These are phyloP conservation scores for Amyelois transitella DNA, from an alignment of 1,140 invertebrate species.

Conservation along the genomic window DNA sequence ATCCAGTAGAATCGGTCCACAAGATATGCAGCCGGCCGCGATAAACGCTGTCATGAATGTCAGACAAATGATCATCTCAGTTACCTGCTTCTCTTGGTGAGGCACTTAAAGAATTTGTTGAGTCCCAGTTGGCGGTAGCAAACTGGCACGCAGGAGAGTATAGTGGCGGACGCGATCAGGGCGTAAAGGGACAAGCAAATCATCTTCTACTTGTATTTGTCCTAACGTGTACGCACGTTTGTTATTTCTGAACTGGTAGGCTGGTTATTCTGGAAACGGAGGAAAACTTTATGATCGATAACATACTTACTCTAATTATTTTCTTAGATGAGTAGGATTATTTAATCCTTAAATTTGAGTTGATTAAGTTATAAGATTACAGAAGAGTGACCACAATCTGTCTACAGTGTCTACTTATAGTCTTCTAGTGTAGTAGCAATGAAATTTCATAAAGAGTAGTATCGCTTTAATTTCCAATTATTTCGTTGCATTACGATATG, in stretches of 20 bases:
- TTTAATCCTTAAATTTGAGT: too few species aligned
- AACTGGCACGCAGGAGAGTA: constrained; percentile 56
- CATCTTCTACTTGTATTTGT: constrained; percentile 34
- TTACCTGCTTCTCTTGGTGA: constrained; percentile 34
- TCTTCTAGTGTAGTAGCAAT: too few species aligned
- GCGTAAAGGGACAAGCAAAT: constrained; percentile 64
- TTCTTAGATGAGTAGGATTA: background rate
- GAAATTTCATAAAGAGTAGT: too few species aligned
- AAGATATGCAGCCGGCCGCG: constrained; percentile 38
- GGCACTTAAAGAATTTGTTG: constrained; percentile 51
- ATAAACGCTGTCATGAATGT: constrained; percentile 36
- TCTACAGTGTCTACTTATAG: too few species aligned
- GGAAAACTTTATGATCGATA: background rate
- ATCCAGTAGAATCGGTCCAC: constrained; percentile 38
- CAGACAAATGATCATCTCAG: constrained; percentile 45
- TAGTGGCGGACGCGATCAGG: constrained; percentile 51
- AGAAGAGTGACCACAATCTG: too few species aligned
- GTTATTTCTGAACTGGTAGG: background rate
- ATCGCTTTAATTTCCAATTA: too few species aligned
- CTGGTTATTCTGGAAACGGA: background rate
- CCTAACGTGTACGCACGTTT: background rate
- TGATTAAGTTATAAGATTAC: too few species aligned
- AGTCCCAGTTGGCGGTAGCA: constrained; percentile 49
- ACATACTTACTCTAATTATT: too few species aligned
- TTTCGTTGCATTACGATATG: too few species aligned